Evolutionary conservation across 2,113 vertebrate species (phyloP).

Genomic region (Leuciscus idus): DNA sequence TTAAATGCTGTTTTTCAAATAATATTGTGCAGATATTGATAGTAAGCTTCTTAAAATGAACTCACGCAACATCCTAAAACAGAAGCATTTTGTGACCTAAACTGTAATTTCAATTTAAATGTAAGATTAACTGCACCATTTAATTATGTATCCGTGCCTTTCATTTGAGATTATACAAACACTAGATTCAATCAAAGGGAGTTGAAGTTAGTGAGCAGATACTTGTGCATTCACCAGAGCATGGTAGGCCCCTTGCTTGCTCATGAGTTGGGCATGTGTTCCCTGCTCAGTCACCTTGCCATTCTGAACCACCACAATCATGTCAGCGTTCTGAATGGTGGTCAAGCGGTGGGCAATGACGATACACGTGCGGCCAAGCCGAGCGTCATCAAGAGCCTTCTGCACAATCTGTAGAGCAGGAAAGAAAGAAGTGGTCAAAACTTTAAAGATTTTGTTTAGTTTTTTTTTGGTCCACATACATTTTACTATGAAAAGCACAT

Average conservation of each 20-base stretch:
- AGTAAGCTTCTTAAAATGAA: background rate
- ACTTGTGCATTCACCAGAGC: constrained; percentile 79
- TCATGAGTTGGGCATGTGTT: constrained; percentile 81
- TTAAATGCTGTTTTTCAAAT: background rate
- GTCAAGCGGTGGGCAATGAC: constrained; percentile 82
- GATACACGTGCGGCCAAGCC: constrained; percentile 79
- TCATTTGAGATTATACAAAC: background rate
- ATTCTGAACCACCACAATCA: constrained; percentile 75
- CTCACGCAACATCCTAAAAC: background rate
- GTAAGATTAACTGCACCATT: background rate
- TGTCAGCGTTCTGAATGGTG: constrained; percentile 82
- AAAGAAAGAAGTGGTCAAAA: constrained; percentile 1
- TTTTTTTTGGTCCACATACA: too few species aligned
- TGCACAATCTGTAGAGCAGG: constrained; percentile 74
- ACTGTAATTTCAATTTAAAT: background rate
- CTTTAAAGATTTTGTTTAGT: too few species aligned
- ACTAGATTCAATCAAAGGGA: background rate
- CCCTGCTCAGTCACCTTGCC: constrained; percentile 78
- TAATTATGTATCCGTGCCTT: background rate
- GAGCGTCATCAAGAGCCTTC: constrained; percentile 80
- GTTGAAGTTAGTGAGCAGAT: constrained; percentile 44
- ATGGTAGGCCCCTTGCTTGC: constrained; percentile 76
- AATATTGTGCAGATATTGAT: too few species aligned
- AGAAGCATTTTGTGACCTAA: background rate
- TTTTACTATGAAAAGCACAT: background rate